Base-by-base conservation (phyloP, 2,797 vertebrate genomes). In the Parambassis ranga region DNA sequence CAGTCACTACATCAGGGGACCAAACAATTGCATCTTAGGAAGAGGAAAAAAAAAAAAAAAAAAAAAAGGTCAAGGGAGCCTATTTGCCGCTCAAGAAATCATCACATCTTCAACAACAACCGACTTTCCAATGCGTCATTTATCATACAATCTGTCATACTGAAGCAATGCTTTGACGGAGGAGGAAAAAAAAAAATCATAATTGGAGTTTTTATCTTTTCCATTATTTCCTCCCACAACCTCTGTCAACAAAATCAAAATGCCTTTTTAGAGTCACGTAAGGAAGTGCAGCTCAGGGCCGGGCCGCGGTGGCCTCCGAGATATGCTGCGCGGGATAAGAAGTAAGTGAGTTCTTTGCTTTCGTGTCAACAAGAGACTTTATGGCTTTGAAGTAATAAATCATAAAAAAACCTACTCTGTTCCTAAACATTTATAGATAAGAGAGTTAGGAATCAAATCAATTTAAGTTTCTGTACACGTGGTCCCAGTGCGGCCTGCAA, bases 391-490 rank as follows among this genome's bases (percentile, higher is more conserved):
- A 93, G 94, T 88, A 92, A 94, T 94, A 95, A 95, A 94, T 96
- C 92, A 95, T 94, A 93, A 94, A 90, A 94, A 89, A 89, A 94
- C 87, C 74, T 68, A 90, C 82, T 91, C 90, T 75, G 48, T 92
- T 91, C 90, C 87, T 91, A 88, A 93, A 94, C 89, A 87, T 92
- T 92, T 91, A 85, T 81, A 94, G 95, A 95, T 95, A 96, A 95
- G 90, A 38, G 82, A 91, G 84, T 84, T 91, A 84, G 79, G 85
- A 93, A 94, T 94, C 89, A 91, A 94, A 94, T 95, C 92, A 92
- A 93, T 93, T 93, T 92, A 88, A 83, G 79, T 81, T 88, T 93
- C 90, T 90, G 55, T 85, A 84, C 28, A 46, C 87, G 86, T 42
- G 77, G 75, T 90, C 90, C 88, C 88, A 79, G 79, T 91, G 90